phyloP scores from a whole-genome alignment of 2,113 vertebrate species.

The Sciurus niger region DNA sequence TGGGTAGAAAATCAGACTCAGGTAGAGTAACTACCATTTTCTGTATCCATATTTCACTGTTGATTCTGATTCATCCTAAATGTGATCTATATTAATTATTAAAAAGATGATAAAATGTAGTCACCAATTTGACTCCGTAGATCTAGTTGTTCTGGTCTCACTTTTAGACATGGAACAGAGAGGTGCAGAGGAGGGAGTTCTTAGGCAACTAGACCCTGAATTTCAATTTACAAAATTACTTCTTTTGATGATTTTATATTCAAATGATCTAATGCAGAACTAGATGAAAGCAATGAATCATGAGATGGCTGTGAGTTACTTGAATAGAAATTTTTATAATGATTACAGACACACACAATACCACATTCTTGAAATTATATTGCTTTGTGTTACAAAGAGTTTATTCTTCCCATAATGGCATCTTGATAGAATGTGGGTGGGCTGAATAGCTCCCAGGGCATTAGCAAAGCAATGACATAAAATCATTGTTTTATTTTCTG shows the following conservation, averaged over 20 bases:
- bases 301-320: constrained; percentile 70
- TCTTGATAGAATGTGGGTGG: constrained; percentile 80
- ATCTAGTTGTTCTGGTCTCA: not conserved
- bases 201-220: not conserved
- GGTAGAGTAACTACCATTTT: not conserved
- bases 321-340: constrained; percentile 77
- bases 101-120: not conserved
- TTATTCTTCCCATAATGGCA: constrained; percentile 81
- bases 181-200: not conserved
- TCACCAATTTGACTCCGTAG: not conserved
- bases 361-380: constrained; percentile 82
- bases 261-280: constrained; percentile 63
- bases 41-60: not conserved
- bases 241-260: constrained; percentile 62
- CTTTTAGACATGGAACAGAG: not conserved
- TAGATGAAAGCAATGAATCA: constrained; percentile 71
- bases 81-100: not conserved
- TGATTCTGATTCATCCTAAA: not conserved
- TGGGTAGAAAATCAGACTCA: not conserved
- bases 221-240: constrained; percentile 65
- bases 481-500: constrained; percentile 86
- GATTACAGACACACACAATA: constrained; percentile 60
- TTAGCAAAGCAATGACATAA: constrained; percentile 80
- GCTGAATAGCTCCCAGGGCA: constrained; percentile 74
- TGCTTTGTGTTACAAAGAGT: constrained; percentile 76